Evolutionary conservation across 2,888 invertebrate species (phyloP).

Genomic region (Acanthoscelides obtectus): DNA sequence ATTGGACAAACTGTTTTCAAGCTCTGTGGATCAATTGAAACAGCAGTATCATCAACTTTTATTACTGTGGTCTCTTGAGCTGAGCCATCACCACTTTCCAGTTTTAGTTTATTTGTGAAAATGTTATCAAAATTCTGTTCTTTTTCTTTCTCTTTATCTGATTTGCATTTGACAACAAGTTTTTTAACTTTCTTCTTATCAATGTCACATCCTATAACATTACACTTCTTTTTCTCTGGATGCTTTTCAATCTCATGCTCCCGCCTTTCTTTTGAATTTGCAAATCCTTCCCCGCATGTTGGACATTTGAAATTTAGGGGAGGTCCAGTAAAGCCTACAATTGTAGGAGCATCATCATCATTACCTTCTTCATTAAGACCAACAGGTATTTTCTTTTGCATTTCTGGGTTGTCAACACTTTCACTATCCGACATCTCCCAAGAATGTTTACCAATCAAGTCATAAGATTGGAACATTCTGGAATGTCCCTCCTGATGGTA

Average conservation of each 20-base stretch:
- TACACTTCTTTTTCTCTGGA: conserved; percentile 42
- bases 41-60: conserved; percentile 18
- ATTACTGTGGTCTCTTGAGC: conserved; percentile 39
- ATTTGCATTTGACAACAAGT: conserved; percentile 38
- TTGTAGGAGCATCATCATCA: conserved; percentile 31
- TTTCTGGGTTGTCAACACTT: conserved; percentile 42
- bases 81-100: conserved; percentile 26
- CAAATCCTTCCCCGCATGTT: conserved; percentile 55
- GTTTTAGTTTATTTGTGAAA: conserved; percentile 40
- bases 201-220: conserved; percentile 32
- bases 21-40: conserved; percentile 14
- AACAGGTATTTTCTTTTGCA: conserved; percentile 9
- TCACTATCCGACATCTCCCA: conserved; percentile 67
- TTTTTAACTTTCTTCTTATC: conserved; percentile 39
- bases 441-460: conserved; percentile 62
- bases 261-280: conserved; percentile 59
- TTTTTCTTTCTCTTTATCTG: conserved; percentile 32
- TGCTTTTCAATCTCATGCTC: conserved; percentile 57
- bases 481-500: conserved; percentile 51
- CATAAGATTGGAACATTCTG: conserved; percentile 55
- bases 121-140: conserved; percentile 46
- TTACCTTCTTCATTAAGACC: conserved; percentile 12
- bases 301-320: conserved; percentile 54
- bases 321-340: conserved; percentile 43
- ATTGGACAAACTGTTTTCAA: conserved; percentile 34